Evolutionary conservation across 1,140 invertebrate genomes (phyloP).

Genomic region (Scaptomyza pallida): DNA sequence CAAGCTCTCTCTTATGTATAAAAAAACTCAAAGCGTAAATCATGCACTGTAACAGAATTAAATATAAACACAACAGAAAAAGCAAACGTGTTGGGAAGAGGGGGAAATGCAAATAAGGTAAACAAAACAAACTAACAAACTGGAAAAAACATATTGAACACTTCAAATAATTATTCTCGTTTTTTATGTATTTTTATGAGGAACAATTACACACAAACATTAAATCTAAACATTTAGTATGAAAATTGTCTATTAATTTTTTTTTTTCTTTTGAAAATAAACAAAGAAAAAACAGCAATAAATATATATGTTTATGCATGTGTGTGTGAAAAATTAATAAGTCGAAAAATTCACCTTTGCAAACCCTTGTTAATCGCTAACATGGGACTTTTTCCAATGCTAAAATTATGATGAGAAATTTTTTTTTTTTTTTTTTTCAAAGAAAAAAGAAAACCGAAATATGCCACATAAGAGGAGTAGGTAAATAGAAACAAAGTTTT

Average conservation of each 20-base stretch:
- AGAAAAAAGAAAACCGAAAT: conserved; percentile 65
- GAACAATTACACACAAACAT: conserved; percentile 60
- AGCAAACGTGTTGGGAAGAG: neutral
- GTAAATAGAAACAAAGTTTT: conserved; percentile 52
- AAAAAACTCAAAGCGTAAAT: conserved; percentile 9
- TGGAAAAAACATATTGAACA: neutral
- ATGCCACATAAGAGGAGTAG: conserved; percentile 58
- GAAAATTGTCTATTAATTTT: conserved; percentile 2
- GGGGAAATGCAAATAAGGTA: conserved; percentile 8
- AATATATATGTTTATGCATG: conserved; percentile 35
- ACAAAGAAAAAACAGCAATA: conserved; percentile 40
- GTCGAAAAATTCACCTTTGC: conserved; percentile 88
- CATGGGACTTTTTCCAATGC: conserved; percentile 88
- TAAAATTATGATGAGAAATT: conserved; percentile 79
- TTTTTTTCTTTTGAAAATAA: conserved; percentile 19
- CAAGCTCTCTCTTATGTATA: neutral
- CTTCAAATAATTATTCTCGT: conserved; percentile 4
- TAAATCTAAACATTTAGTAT: conserved; percentile 56
- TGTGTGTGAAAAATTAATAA: conserved; percentile 63
- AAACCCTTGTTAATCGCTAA: conserved; percentile 95
- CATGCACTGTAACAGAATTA: conserved; percentile 25
- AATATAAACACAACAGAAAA: conserved; percentile 20
- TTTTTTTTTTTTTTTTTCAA: conserved; percentile 38
- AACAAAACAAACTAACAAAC: neutral
- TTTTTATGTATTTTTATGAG: conserved; percentile 7